phyloP scores from a whole-genome alignment of 2,113 vertebrate species.

The Macquaria ambigua region DNA sequence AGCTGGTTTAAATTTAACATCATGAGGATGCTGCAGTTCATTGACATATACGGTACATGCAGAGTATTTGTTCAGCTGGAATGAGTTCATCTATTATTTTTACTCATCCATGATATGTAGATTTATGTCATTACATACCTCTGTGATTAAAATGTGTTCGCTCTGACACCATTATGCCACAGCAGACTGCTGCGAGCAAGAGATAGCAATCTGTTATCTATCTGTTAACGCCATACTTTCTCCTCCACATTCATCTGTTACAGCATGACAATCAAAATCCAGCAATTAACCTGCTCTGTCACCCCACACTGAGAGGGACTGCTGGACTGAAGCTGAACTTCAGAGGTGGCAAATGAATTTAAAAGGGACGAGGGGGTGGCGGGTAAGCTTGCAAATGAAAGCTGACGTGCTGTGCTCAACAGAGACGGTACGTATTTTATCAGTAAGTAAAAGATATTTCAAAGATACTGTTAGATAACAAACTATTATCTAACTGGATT shows the following conservation, averaged over 20 bases:
- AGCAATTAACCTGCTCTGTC: constrained; percentile 79
- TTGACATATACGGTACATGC: constrained; percentile 64
- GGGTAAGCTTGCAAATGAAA: constrained; percentile 55
- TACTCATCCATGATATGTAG: constrained; percentile 71
- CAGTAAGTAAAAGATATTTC: constrained; percentile 41
- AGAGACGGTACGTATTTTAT: constrained; percentile 38
- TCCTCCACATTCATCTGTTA: constrained; percentile 64
- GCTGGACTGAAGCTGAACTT: constrained; percentile 77
- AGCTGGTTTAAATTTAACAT: constrained; percentile 62
- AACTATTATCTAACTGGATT: neutral
- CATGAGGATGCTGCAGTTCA: constrained; percentile 58
- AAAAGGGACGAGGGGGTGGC: constrained; percentile 50
- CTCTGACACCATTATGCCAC: constrained; percentile 49
- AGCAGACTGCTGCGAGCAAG: constrained; percentile 45
- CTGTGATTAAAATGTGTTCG: constrained; percentile 72
- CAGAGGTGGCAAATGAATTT: constrained; percentile 72
- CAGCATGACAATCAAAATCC: constrained; percentile 72
- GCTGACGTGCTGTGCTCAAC: constrained; percentile 41
- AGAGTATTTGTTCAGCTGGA: constrained; percentile 63
- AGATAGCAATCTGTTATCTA: constrained; percentile 70
- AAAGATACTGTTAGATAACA: constrained; percentile 29
- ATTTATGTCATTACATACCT: constrained; percentile 74
- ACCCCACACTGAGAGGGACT: constrained; percentile 70
- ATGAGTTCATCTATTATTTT: constrained; percentile 67
- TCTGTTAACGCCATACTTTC: constrained; percentile 56